phyloP scores from a whole-genome alignment of 1,140 invertebrate species.

The Diorhabda carinulata region DNA sequence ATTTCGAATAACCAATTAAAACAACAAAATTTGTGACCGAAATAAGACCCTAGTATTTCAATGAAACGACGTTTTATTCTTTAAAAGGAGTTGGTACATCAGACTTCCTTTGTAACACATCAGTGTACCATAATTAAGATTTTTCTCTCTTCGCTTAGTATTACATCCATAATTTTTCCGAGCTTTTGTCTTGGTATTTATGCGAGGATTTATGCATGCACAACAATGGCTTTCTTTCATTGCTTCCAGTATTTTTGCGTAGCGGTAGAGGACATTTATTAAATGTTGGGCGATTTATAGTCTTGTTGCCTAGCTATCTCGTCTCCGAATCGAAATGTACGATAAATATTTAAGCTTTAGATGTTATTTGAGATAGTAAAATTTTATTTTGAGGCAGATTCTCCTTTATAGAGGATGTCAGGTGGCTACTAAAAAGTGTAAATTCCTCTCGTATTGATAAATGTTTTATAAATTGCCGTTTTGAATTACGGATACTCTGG shows the following conservation, averaged over 20 bases:
- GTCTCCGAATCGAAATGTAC: not conserved
- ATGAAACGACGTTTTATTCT: too few relatives aligned
- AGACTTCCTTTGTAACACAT: conserved; percentile 5
- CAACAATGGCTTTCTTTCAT: conserved; percentile 20
- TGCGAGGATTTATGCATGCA: conserved; percentile 18
- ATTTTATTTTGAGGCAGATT: not conserved
- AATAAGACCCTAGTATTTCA: too few relatives aligned
- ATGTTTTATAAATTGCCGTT: too few relatives aligned
- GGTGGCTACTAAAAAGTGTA: too few relatives aligned
- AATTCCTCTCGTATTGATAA: too few relatives aligned
- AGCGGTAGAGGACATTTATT: conserved; percentile 21
- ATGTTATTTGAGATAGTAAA: conserved; percentile 1
- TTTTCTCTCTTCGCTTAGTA: conserved; percentile 14
- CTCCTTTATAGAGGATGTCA: too few relatives aligned
- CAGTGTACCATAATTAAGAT: conserved; percentile 17
- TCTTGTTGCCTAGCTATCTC: conserved; percentile 5
- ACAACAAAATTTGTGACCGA: too few relatives aligned
- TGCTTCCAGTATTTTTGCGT: conserved; percentile 20
- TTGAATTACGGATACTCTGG: too few relatives aligned
- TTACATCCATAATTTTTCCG: conserved; percentile 18
- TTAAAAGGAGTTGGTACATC: too few relatives aligned
- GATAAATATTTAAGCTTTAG: not conserved
- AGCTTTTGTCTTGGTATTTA: conserved; percentile 19
- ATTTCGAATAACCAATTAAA: too few relatives aligned
- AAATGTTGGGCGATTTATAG: conserved; percentile 16